These are phyloP conservation scores for Muscicapa adusta DNA, from an alignment of 2,113 vertebrate species.

Conservation along the genomic window DNA sequence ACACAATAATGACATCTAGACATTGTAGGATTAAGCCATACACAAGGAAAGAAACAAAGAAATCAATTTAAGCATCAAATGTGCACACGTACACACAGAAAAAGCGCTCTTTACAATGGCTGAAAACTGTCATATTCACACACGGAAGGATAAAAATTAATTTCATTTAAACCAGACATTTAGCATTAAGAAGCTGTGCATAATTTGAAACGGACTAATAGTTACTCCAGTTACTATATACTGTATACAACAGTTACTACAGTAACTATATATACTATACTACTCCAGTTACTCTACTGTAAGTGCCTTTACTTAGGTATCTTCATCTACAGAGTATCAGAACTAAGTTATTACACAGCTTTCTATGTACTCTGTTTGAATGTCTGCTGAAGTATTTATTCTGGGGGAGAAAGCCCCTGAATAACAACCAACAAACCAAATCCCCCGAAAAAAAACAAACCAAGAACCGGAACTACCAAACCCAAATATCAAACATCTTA, in stretches of 20 bases:
- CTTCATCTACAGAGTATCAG: neutral
- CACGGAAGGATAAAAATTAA: neutral
- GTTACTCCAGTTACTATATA: neutral
- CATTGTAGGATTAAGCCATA: neutral
- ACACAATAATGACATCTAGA: neutral
- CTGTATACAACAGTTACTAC: no score
- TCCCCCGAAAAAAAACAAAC: rapidly evolving
- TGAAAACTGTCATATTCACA: neutral
- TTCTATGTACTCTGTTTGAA: neutral
- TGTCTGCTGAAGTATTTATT: neutral
- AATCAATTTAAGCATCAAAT: neutral
- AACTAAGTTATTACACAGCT: neutral
- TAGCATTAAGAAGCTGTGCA: neutral
- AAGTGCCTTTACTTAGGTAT: neutral
- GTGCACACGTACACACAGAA: neutral
- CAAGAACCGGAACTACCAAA: neutral
- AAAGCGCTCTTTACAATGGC: rapidly evolving
- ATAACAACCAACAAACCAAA: neutral
- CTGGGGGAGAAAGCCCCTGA: rapidly evolving
- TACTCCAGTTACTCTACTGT: neutral
- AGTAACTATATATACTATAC: no score
- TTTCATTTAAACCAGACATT: neutral
- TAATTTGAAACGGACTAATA: neutral
- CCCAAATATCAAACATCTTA: neutral
- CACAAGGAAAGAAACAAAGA: neutral